These are phyloP conservation scores for Sinocyclocheilus anshuiensis DNA, from an alignment of 2,113 vertebrate genomes.

Conservation along the genomic window DNA sequence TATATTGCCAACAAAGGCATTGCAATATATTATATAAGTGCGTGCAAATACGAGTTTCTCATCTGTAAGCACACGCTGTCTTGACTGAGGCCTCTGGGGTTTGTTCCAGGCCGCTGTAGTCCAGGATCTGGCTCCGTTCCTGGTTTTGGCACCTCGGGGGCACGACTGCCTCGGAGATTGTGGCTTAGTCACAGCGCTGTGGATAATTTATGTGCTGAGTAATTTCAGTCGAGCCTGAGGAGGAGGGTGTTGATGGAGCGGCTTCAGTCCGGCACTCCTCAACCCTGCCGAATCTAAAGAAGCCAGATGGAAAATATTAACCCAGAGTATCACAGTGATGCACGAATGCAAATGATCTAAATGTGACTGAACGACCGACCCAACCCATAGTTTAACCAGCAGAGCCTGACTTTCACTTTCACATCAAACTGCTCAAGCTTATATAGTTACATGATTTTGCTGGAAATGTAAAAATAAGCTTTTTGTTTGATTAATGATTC, in stretches of 20 bases:
- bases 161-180: constrained; percentile 27
- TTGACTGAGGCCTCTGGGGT: constrained; percentile 34
- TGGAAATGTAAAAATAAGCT: not conserved
- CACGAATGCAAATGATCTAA: not conserved
- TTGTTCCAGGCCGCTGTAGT: constrained; percentile 12
- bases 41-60: not conserved
- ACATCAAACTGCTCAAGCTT: not conserved
- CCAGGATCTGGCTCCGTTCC: constrained; percentile 55
- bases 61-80: constrained; percentile 36
- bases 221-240: constrained; percentile 47
- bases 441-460: not conserved
- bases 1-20: not conserved
- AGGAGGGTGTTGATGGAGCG: constrained; percentile 24
- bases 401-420: constrained; percentile 40
- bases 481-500: not conserved
- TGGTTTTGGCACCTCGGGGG: constrained; percentile 49
- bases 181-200: constrained; percentile 59
- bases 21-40: not conserved
- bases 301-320: not conserved
- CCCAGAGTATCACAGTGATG: not conserved
- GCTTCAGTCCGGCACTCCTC: not conserved
- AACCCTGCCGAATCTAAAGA: not conserved
- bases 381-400: not conserved
- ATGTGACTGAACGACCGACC: not conserved
- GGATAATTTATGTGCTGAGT: constrained; percentile 65